Conservation (phyloP, 2,797 vertebrate species). For the Loris lydekkerianus region DNA sequence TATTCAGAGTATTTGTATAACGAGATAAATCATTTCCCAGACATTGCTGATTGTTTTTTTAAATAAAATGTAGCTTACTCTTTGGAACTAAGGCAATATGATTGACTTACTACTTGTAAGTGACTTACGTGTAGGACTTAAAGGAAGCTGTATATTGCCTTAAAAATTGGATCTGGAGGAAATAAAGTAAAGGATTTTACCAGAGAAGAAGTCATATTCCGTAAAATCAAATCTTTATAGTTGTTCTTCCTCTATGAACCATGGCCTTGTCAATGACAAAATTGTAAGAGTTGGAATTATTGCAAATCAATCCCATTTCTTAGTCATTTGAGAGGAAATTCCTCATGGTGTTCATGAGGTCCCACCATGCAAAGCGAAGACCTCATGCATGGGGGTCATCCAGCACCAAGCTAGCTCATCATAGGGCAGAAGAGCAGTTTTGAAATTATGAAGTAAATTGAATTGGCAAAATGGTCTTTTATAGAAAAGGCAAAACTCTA, state of each 20-base stretch:
- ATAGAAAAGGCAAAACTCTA: not conserved
- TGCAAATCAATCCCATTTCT: not conserved
- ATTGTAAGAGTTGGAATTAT: not conserved
- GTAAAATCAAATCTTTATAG: not conserved
- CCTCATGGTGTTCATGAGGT: not conserved
- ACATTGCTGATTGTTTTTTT: not conserved
- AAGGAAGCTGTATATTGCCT: not conserved
- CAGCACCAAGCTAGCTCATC: too few species aligned
- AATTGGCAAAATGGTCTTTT: not conserved
- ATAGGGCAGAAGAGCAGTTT: not conserved
- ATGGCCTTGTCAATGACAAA: not conserved
- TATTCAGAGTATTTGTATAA: not conserved
- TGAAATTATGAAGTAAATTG: not conserved
- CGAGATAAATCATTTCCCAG: not conserved
- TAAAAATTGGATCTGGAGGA: not conserved
- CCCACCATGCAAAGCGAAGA: not conserved
- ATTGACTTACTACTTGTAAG: not conserved
- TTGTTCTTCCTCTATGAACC: not conserved
- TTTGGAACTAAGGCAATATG: not conserved
- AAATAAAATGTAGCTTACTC: not conserved
- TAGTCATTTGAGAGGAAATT: not conserved
- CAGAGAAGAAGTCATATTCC: not conserved
- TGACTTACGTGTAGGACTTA: not conserved
- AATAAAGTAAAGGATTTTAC: constrained; percentile 1
- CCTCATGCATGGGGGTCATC: fast-evolving